These are phyloP conservation scores for Tenthredo livida DNA, from an alignment of 2,888 invertebrate genomes.

Conservation along the genomic window DNA sequence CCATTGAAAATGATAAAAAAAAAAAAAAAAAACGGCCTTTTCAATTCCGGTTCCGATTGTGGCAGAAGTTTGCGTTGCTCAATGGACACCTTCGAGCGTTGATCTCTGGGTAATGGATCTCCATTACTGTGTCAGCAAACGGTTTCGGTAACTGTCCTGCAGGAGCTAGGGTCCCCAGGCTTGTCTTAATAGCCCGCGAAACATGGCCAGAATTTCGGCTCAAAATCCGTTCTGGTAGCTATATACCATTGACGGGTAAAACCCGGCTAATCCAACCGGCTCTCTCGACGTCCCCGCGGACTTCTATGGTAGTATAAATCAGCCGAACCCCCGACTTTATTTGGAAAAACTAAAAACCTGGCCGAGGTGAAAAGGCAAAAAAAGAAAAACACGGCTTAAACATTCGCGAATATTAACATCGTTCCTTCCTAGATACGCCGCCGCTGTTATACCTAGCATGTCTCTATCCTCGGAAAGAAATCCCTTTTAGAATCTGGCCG, in stretches of 20 bases:
- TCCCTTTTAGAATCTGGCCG: background rate
- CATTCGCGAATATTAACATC: no score
- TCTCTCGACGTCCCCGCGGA: background rate
- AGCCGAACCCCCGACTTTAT: background rate
- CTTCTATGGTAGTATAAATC: background rate
- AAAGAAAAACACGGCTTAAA: background rate
- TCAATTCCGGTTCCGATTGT: background rate
- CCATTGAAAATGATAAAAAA: no score
- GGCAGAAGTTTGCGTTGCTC: background rate
- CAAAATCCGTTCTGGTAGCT: background rate
- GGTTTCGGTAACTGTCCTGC: background rate
- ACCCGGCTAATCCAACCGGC: conserved; percentile 1
- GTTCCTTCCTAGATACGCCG: no score
- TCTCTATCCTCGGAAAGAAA: background rate
- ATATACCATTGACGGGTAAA: background rate
- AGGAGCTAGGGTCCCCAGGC: background rate
- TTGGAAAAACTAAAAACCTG: conserved; percentile 4
- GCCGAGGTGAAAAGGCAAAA: background rate
- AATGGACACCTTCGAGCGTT: background rate
- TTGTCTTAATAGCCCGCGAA: conserved; percentile 43
- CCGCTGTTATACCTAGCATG: no score
- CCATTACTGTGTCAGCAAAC: conserved; percentile 33
- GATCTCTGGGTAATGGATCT: conserved; percentile 24
- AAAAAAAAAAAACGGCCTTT: no score
- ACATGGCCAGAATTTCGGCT: conserved; percentile 27